phyloP scores from a whole-genome alignment of 2,113 vertebrate species.

The Talpa occidentalis region DNA sequence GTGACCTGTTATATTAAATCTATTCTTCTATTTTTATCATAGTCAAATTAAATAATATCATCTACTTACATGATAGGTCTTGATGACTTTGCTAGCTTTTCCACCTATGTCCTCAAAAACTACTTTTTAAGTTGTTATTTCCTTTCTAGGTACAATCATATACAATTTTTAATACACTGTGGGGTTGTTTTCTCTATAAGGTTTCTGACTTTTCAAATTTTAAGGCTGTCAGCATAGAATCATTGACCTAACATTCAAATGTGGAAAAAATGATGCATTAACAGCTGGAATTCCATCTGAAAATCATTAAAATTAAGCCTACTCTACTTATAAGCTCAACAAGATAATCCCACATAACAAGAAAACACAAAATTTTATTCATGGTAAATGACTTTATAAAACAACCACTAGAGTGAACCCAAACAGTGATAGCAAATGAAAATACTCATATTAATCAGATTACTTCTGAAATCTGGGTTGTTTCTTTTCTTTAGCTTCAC shows the following conservation, averaged over 20 bases:
- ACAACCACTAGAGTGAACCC: neutral
- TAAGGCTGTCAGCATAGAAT: neutral
- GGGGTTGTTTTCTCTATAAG: neutral
- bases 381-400: neutral
- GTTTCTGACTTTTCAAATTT: constrained; percentile 30
- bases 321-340: neutral
- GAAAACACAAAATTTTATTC: neutral
- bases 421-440: neutral
- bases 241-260: constrained; percentile 27
- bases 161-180: neutral
- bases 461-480: neutral
- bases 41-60: constrained; percentile 14
- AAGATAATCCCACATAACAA: constrained; percentile 27
- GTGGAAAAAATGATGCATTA: neutral
- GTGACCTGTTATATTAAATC: constrained; percentile 15
- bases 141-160: constrained; percentile 2
- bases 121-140: constrained; percentile 31
- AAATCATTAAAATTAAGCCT: constrained; percentile 2
- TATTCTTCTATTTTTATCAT: constrained; percentile 32
- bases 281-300: constrained; percentile 4
- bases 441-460: neutral
- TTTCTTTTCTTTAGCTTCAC: neutral
- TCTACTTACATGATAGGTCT: neutral
- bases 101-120: neutral
- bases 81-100: constrained; percentile 9